Evolutionary conservation across 2,113 vertebrate species (phyloP), one percentile per base, ranked within the genome.

Genomic region (Sapajus apella): DNA sequence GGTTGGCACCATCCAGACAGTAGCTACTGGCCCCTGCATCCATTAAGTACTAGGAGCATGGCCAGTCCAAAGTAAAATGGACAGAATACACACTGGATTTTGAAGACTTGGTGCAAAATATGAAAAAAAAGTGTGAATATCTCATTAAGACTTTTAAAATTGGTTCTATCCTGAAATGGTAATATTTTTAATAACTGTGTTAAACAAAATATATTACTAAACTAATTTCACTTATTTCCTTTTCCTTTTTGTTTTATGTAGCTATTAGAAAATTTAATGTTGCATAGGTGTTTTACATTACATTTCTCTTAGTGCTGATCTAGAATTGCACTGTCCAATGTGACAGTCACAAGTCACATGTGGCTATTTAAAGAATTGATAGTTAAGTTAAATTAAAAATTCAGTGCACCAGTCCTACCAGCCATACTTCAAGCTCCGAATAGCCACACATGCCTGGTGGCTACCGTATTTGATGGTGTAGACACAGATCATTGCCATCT

Each of bases 301-400:
- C 77, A 73, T 91, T 95, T 75, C 64, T 90, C 10, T 85, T 91
- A 43, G 77, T 43, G 18, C 43, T 82, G 73, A 93, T n/a, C 50
- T 82, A 76, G 55, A 95, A 21, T 40, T 50, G 2, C 13, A 35
- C 4, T 13, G n/a, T 77, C 73, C 66, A 30, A 0, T 18, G 43
- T 27, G 68, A 35, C 12, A 47, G 47, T 27, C 81, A 66, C 23
- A 47, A 45, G 30, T 47, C 64, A 72, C 17, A 1, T 4, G 13
- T 82, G 10, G 52, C 37, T 79, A 14, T 47, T 82, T 56, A 66
- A 87, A 94, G n/a, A n/a, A 86, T 76, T 50, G 47, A 55, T 25
- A 21, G 52, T 85, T 70, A 76, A 90, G 47, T 68, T 66, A 80
- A 87, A 80, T 45, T 93, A 30, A 86, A 95, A 52, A 47, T 37